Evolutionary conservation across 64 coral and sea anemone genomes (phyloP).

Genomic region (Platygyra sinensis): DNA sequence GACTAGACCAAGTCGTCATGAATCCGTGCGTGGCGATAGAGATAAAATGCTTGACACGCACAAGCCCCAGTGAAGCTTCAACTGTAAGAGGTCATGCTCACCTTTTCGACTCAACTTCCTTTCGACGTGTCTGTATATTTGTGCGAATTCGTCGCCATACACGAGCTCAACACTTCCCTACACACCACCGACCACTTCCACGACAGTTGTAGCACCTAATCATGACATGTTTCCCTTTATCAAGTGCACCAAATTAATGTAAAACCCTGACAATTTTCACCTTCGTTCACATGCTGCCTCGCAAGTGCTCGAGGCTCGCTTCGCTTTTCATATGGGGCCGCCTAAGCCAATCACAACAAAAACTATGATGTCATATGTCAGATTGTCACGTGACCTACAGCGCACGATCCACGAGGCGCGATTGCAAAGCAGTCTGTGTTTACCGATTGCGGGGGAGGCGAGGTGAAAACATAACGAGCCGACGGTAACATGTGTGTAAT

Average conservation of each 20-base stretch:
- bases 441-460: conserved; percentile 2
- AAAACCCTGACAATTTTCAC: conserved; percentile 27
- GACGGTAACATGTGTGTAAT: not conserved
- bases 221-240: conserved; percentile 15
- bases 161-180: conserved; percentile 30
- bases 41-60: conserved; percentile 1
- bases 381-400: conserved; percentile 30
- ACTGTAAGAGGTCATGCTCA: conserved; percentile 45
- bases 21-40: not conserved
- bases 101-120: conserved; percentile 53
- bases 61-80: conserved; percentile 17
- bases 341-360: conserved; percentile 52
- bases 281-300: not conserved
- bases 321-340: conserved; percentile 41
- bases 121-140: conserved; percentile 35
- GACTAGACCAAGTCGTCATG: not conserved
- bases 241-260: conserved; percentile 17
- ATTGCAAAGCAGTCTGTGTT: not conserved
- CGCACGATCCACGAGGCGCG: conserved; percentile 21
- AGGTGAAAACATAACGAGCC: not conserved
- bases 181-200: not conserved
- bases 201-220: conserved; percentile 13
- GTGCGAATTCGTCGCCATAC: conserved; percentile 29
- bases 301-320: conserved; percentile 23
- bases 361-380: conserved; percentile 26